Evolutionary conservation across 1,140 invertebrate genomes (phyloP).

Genomic region (Akabosia matsudoensis): DNA sequence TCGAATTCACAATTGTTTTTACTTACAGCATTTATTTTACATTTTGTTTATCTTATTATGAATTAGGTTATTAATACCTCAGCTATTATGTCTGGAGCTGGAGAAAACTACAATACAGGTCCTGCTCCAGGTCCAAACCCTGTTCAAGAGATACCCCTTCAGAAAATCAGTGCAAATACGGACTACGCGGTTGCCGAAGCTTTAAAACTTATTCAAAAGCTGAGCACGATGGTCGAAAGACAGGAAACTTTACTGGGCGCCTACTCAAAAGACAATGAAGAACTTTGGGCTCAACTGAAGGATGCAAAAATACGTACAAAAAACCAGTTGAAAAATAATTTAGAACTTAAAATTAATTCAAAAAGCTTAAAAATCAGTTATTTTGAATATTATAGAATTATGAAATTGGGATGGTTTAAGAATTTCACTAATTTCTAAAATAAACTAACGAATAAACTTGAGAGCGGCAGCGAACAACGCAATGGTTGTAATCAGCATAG

Average conservation of each 20-base stretch:
- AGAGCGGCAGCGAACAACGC: no score
- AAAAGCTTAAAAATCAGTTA: not conserved
- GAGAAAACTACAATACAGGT: no score
- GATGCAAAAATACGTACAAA: constrained; percentile 27
- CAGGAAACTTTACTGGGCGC: constrained; percentile 33
- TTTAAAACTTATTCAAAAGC: not conserved
- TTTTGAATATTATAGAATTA: no score
- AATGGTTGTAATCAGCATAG: no score
- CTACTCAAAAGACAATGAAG: constrained; percentile 37
- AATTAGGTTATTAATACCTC: no score
- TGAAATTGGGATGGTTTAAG: no score
- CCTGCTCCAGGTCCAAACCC: not conserved
- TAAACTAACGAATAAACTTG: no score
- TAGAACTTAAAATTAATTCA: not conserved
- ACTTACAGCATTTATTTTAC: no score
- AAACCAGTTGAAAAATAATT: not conserved
- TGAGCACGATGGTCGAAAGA: constrained; percentile 25
- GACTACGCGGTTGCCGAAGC: not conserved
- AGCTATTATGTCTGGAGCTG: no score
- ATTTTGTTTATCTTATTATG: no score
- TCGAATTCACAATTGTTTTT: no score
- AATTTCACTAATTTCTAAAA: no score
- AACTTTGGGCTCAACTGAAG: constrained; percentile 28
- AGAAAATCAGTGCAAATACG: not conserved
- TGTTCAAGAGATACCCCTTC: not conserved